Evolutionary conservation across 2,797 vertebrate genomes (phyloP).

Genomic region (Tympanoctomys barrerae): DNA sequence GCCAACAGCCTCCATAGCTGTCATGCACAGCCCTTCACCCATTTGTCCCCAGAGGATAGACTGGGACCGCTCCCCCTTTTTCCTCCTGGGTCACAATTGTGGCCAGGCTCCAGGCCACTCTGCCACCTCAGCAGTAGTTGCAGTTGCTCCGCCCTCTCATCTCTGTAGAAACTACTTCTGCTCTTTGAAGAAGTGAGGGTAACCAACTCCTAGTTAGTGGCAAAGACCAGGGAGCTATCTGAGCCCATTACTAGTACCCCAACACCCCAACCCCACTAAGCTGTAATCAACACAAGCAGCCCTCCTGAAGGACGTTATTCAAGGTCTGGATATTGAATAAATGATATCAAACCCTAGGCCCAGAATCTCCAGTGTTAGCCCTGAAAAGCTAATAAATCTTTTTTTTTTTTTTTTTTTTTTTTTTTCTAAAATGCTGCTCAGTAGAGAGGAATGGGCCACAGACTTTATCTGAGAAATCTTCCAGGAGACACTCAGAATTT

Average conservation of each 20-base stretch:
- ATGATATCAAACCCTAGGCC: neutral
- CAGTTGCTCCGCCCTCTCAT: neutral
- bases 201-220: neutral
- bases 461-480: neutral
- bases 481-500: neutral
- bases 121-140: neutral
- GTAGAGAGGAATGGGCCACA: neutral
- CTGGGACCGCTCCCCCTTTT: neutral
- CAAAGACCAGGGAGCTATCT: neutral
- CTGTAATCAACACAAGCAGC: neutral
- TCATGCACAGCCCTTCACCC: neutral
- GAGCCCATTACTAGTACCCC: neutral
- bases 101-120: neutral
- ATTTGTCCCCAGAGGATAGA: neutral
- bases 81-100: neutral
- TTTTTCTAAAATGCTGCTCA: neutral
- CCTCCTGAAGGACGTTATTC: neutral
- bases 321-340: neutral
- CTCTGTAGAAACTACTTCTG: neutral
- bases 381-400: neutral
- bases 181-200: neutral
- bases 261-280: neutral
- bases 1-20: neutral
- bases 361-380: neutral
- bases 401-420: neutral